Evolutionary conservation across 2,888 invertebrate species (phyloP).

Genomic region (Cheilosia urbana): DNA sequence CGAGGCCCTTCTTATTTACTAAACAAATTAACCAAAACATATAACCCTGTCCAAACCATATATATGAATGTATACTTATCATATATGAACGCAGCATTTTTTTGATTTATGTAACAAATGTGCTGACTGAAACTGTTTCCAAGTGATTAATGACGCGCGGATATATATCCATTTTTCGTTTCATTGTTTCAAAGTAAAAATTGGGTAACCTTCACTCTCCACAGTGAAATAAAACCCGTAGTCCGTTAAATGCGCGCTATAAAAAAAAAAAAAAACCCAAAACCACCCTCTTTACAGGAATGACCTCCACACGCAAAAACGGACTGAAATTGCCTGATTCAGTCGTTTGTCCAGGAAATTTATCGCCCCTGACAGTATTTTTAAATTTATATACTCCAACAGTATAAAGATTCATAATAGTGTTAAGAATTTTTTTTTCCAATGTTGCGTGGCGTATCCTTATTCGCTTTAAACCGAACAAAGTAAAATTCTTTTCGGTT

Average conservation of each 20-base stretch:
- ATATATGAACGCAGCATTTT: background rate
- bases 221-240: background rate
- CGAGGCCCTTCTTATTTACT: too few relatives aligned
- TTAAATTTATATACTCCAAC: conserved; percentile 42
- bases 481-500: background rate
- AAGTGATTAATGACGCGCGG: conserved; percentile 35
- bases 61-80: background rate
- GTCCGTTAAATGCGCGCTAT: background rate
- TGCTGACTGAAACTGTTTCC: conserved; percentile 26
- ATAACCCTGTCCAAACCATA: background rate
- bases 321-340: conserved; percentile 26
- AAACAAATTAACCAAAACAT: background rate
- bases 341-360: conserved; percentile 50
- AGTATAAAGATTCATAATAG: conserved; percentile 18
- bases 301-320: conserved; percentile 7
- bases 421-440: background rate
- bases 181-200: conserved; percentile 36
- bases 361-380: conserved; percentile 40
- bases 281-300: background rate
- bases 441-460: background rate
- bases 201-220: background rate
- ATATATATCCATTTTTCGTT: conserved; percentile 22
- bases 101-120: conserved; percentile 29
- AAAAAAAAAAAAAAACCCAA: background rate
- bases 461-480: conserved; percentile 10